Conservation (phyloP, 2,888 invertebrate genomes). For the Dexiosoma caninum region DNA sequence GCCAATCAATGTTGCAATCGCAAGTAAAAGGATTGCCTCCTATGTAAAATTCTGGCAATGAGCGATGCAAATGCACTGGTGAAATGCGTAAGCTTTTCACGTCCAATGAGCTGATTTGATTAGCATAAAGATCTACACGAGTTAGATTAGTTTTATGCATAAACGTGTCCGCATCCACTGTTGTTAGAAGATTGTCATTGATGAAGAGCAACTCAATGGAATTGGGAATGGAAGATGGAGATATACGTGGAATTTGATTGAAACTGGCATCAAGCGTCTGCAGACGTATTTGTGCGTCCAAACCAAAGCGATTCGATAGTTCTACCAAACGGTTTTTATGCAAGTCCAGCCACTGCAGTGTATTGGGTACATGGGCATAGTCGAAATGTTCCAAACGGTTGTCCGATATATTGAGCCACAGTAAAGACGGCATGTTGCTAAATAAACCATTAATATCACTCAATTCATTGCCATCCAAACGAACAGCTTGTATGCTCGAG, state of each 20-base stretch:
- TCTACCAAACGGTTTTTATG: conserved; percentile 91
- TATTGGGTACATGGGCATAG: conserved; percentile 88
- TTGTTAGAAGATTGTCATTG: conserved; percentile 91
- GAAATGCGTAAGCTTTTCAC: conserved; percentile 90
- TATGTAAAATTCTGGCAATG: conserved; percentile 93
- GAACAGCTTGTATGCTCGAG: conserved; percentile 88
- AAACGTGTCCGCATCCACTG: conserved; percentile 93
- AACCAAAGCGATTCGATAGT: conserved; percentile 85
- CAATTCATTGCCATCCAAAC: conserved; percentile 90
- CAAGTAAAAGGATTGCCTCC: conserved; percentile 96
- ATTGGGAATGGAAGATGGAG: conserved; percentile 87
- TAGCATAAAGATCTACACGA: conserved; percentile 93
- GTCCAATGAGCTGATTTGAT: conserved; percentile 93
- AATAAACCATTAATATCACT: conserved; percentile 90
- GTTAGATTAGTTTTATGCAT: conserved; percentile 92
- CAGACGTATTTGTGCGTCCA: conserved; percentile 84
- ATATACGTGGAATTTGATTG: conserved; percentile 89
- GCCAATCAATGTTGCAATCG: conserved; percentile 97
- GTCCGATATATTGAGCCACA: conserved; percentile 94
- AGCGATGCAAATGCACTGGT: conserved; percentile 85
- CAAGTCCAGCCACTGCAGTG: conserved; percentile 92
- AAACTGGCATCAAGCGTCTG: conserved; percentile 94
- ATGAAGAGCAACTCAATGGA: conserved; percentile 91
- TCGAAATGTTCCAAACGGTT: conserved; percentile 93
- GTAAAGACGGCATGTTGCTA: conserved; percentile 87